Conservation (phyloP, 1,140 invertebrate species). For the Megathymus violae region DNA sequence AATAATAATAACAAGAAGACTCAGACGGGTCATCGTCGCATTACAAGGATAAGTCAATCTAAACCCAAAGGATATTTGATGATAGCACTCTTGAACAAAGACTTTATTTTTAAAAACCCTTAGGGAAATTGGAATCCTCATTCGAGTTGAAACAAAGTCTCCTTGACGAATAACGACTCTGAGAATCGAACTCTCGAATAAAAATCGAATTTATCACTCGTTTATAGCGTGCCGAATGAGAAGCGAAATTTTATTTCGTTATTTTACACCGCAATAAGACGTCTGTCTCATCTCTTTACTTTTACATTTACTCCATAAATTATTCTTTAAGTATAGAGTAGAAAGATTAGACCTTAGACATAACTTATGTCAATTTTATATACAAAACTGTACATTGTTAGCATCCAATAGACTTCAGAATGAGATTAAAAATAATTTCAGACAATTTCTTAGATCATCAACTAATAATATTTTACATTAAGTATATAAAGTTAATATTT, state of each 20-base stretch:
- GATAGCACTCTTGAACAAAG: background rate
- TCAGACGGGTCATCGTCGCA: background rate
- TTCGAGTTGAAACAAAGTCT: conserved; percentile 1
- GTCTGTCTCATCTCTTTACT: background rate
- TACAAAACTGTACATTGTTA: no score
- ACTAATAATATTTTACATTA: no score
- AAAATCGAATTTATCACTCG: conserved; percentile 32
- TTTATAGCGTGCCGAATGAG: conserved; percentile 18
- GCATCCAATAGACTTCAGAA: no score
- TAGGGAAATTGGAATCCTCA: background rate
- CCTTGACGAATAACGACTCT: conserved; percentile 24
- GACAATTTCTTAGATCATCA: no score
- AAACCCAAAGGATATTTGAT: background rate
- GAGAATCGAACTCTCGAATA: conserved; percentile 27
- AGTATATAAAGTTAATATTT: no score
- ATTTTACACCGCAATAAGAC: conserved; percentile 13
- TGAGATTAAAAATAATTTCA: no score
- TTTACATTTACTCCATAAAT: background rate
- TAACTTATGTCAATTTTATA: no score
- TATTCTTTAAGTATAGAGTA: background rate
- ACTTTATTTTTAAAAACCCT: conserved; percentile 1
- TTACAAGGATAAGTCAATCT: background rate
- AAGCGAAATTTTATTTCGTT: conserved; percentile 25
- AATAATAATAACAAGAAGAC: no score
- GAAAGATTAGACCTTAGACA: no score